Conservation (phyloP, 1,140 invertebrate genomes). For the Plutomurus gul region DNA sequence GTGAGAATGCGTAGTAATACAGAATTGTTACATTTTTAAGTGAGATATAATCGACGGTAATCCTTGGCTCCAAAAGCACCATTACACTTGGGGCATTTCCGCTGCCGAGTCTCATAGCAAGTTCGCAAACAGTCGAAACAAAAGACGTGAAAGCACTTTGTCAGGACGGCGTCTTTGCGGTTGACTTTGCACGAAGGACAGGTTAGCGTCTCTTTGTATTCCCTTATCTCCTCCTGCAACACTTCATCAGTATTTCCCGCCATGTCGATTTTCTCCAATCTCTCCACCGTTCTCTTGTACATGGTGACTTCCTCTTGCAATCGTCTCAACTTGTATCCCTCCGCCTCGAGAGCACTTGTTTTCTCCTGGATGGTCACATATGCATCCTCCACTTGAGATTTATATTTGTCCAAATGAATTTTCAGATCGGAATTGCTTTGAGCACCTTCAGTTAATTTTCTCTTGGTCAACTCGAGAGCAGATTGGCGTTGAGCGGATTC, state of each 20-base stretch:
- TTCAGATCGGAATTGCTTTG: conserved; percentile 97
- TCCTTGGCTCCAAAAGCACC: conserved; percentile 98
- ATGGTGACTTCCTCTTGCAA: conserved; percentile 92
- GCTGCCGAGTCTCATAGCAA: conserved; percentile 92
- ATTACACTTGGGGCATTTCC: conserved; percentile 99
- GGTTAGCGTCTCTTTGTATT: conserved; percentile 97
- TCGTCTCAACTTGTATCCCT: conserved; percentile 95
- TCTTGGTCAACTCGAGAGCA: conserved; percentile 95
- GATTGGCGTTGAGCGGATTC: conserved; percentile 81
- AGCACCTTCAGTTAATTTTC: conserved; percentile 90
- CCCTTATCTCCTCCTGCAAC: conserved; percentile 94
- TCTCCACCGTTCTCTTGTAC: conserved; percentile 86
- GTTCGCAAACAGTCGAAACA: conserved; percentile 98
- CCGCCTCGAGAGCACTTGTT: conserved; percentile 92
- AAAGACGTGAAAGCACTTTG: conserved; percentile 99
- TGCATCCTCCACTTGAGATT: conserved; percentile 95
- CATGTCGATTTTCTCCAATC: conserved; percentile 97
- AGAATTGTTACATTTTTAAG: conserved; percentile 58
- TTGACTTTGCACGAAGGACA: conserved; percentile 99
- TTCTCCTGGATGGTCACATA: conserved; percentile 96
- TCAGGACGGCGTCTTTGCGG: conserved; percentile 97
- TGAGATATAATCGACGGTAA: conserved; percentile 91
- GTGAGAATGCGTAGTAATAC: no score
- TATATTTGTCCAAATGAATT: conserved; percentile 93
- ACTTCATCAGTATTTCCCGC: conserved; percentile 94